Percentiles rank a stretch among this genome's conserved stretches.
These are phyloP conservation scores for Empis stercorea DNA, from an alignment of 2,888 invertebrate species.

Conservation along the genomic window DNA sequence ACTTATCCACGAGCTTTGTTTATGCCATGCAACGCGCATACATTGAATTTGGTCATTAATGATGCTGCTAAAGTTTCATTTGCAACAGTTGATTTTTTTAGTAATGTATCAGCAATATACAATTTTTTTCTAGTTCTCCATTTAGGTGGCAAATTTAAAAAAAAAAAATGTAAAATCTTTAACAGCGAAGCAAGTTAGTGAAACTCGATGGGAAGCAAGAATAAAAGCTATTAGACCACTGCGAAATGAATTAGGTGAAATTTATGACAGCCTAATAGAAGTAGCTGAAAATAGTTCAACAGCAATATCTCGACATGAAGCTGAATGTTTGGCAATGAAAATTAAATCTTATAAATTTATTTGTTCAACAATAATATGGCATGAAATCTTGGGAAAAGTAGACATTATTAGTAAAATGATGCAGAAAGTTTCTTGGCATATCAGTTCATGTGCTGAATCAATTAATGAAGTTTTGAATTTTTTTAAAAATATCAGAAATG, in stretches of 20 bases:
- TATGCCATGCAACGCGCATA: not conserved
- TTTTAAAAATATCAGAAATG: not conserved
- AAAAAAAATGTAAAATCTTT: not conserved
- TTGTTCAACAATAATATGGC: not conserved
- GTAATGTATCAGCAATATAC: conserved; percentile 8
- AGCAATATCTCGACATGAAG: not conserved
- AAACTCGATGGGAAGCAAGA: conserved; percentile 6
- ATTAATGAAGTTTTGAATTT: not conserved
- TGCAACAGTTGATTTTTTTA: not conserved
- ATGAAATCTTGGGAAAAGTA: not conserved
- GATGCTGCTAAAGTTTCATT: conserved; percentile 2
- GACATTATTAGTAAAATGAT: not conserved
- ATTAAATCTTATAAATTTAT: conserved; percentile 2
- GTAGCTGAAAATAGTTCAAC: not conserved
- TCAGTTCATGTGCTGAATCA: not conserved
- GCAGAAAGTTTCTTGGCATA: not conserved
- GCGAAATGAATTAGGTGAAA: not conserved
- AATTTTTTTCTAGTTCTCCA: conserved; percentile 3
- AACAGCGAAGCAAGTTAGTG: conserved; percentile 1
- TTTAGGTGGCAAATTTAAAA: not conserved
- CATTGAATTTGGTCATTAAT: conserved; percentile 1
- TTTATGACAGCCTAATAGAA: conserved; percentile 2
- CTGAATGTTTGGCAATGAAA: not conserved
- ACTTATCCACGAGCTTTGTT: not conserved
- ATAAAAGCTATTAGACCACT: conserved; percentile 2